Evolutionary conservation across 2,797 vertebrate species (phyloP), one percentile per base, ranked within the genome.

Genomic region (Crenuchus spilurus): DNA sequence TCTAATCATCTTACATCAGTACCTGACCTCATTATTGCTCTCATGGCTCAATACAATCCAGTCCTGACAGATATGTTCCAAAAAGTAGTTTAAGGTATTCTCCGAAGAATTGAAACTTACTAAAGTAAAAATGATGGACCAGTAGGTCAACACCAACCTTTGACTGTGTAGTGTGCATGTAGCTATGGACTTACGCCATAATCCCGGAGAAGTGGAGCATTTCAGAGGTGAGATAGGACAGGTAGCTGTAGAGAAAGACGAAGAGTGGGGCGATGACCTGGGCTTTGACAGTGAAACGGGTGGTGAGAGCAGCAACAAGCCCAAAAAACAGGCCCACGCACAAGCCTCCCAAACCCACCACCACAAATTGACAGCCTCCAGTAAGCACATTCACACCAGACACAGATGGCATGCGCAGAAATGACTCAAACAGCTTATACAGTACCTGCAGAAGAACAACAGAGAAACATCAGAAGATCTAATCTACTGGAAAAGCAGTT

Each of bases 181-280:
- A 44, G 20, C 11, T n/a, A 10, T 42, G n/a, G n/a, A 64, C 39
- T 64, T 9, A 26, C 61, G 39, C 61, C 39, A 64, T 30, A 26
- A 64, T 64, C 24, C 61, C 93, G 0, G 94, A 95, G 46, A 95
- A 88, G 67, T 95, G 92, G 51, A 95, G 93, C 91, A 95, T 96
- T 79, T 95, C 94, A 0, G 92, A 94, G 0, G 92, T 95, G 81
- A 95, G 90, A 85, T 95, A 95, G 33, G 92, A 94, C 41, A 96
- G 81, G 62, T 95, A 96, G 69, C 93, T 95, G 80, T 94, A 94
- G 37, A 94, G 92, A 89, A 96, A 95, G 75, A 95, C 92, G 1
- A 95, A 96, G 26, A 95, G 91, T 0, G 94, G 92, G 26, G 94
- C 91, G 0, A 94, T 95, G 84, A 96, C 94, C 0, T 91, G 89